Base-by-base conservation (phyloP, 2,888 invertebrate genomes). In the Hypsopygia costalis region DNA sequence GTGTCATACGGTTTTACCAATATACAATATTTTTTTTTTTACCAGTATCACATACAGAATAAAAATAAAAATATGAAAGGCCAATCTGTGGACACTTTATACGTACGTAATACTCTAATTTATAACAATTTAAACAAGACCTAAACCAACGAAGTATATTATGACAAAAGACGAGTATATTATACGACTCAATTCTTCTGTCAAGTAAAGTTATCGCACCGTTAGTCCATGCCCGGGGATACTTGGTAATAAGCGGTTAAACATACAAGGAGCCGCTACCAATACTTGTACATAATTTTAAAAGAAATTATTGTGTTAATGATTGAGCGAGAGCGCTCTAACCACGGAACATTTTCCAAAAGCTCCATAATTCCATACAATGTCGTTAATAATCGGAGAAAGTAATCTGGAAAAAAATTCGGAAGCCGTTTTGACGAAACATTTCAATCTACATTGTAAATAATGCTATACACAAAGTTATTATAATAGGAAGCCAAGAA, bases 241-340 rank as follows among this genome's bases (percentile, higher is more conserved):
- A 77, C 65, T 67, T 71, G 67, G 75, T 81, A 86, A 83, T 80
- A 75, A 78, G 68, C 68, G 76, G 68, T 70, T 80, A 77, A 82
- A 80, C 67, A 77, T 60, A 81, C 73, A 78, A 55, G 65, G 63
- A 58, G 69, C 60, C 52, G 59, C 69, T 67, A 64, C 58, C 76
- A 76, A 79, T 78, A 78, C 69, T 41, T 77, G 70, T 75, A 73
- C 76, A 69, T 78, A 77, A 85, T 82, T 74, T 16, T 74, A 69
- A 56, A 60, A 69, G 46, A 79, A 81, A 78, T 75, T 69, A 67
- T 72, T 73, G 69, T 70, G 63, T 61, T 77, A 81, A 81, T 80
- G 68, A 76, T 62, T 56, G 64, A 55, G 55, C 52, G 44, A 51
- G 48, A 16, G 54, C 53, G 54, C 61, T 55, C 66, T 68, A 66